Conservation (phyloP, 1,140 invertebrate genomes). For the Apocrypta bakeri region DNA sequence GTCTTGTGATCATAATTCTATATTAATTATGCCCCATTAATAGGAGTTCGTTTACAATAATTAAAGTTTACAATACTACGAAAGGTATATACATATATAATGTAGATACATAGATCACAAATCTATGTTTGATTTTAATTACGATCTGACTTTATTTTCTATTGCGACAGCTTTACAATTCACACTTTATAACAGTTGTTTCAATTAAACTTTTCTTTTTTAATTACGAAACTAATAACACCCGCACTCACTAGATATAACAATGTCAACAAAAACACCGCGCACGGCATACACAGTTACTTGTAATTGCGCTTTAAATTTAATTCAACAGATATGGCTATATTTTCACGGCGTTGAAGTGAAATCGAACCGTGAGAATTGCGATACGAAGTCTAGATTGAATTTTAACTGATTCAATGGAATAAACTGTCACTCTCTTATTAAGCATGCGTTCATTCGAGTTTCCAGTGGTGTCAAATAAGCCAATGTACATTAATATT, state of each 20-base stretch:
- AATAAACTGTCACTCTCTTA: not conserved
- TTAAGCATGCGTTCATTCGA: not conserved
- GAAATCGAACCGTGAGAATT: not conserved
- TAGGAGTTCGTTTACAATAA: constrained; percentile 11
- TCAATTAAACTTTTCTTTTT: not conserved
- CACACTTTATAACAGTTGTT: not conserved
- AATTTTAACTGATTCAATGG: not conserved
- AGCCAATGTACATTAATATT: not conserved
- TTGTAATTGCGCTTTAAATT: not conserved
- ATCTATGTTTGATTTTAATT: constrained; percentile 30
- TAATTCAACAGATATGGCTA: not conserved
- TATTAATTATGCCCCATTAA: constrained; percentile 29
- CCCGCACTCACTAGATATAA: not conserved
- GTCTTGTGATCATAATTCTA: constrained; percentile 10
- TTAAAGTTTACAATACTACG: not conserved
- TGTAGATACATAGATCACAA: too few species aligned
- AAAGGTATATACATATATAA: constrained; percentile 25
- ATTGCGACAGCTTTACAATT: not conserved
- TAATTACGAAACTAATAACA: not conserved
- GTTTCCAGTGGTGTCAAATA: not conserved
- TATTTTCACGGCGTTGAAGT: not conserved
- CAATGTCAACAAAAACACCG: not conserved
- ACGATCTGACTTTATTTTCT: not conserved
- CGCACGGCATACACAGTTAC: not conserved
- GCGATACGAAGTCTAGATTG: not conserved